Evolutionary conservation across 2,113 vertebrate species (phyloP), one percentile per base, ranked within the genome.

Genomic region (Chascanopsetta lugubris): DNA sequence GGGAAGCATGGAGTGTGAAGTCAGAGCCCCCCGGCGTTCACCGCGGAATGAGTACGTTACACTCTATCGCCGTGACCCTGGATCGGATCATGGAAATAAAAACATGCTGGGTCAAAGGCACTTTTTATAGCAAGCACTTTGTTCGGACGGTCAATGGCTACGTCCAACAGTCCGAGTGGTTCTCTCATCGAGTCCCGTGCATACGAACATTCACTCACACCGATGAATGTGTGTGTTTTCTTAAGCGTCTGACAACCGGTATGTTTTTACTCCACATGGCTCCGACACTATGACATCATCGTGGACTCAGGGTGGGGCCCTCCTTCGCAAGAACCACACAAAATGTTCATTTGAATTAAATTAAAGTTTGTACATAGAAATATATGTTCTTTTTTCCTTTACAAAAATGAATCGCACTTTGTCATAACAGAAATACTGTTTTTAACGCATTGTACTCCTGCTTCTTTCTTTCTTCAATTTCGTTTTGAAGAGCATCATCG

Each of bases 371-470:
- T 93, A 93, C 90, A 92, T 92, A 91, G 80, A 73, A 84, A 85
- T 88, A 73, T 75, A 59, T 82, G 65, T 63, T 59, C 69, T 68
- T 78, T 73, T 81, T 84, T 82, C 80, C 75, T 87, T 89, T 87
- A 88, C 85, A 76, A 87, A 87, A 86, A 90, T 90, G 77, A 93
- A 89, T 91, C 83, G 90, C 92, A 93, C 92, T 93, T 93, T 91
- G 87, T 92, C 83, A 80, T 86, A 88, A 90, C 76, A 79, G 85
- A 59, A 74, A 86, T 80, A 85, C 79, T 83, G 86, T 88, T 82
- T n/a, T 74, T 80, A 87, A 77, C 65, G 82, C 87, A 59, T 90
- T 82, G 74, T 89, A 86, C 69, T 87, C 84, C 82, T 77, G 79
- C 77, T 77, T 73, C 75, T 72, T 77, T 73, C 75, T 72, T 61